Conservation (phyloP, 1,140 invertebrate species). For the Brachionus rubens region DNA sequence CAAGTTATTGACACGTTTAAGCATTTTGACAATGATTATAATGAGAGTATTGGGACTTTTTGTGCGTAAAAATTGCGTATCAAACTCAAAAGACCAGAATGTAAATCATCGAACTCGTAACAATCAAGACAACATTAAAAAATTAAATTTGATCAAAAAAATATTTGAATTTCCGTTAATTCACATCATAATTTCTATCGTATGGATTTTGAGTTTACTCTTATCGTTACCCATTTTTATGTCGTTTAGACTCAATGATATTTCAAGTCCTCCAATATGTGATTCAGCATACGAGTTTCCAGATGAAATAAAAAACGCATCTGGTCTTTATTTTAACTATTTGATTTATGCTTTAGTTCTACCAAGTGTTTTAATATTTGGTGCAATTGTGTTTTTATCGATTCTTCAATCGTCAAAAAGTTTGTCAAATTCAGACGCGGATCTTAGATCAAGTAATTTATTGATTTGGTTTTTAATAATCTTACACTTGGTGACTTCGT, state of each 20-base stretch:
- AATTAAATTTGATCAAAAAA: not conserved
- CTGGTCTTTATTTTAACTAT: conserved; percentile 8
- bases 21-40: not conserved
- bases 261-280: not conserved
- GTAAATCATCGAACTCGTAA: not conserved
- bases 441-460: not conserved
- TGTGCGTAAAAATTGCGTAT: conserved; percentile 1
- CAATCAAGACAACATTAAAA: not conserved
- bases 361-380: not conserved
- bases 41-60: not conserved
- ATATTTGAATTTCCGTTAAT: conserved; percentile 25
- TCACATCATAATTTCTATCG: not conserved
- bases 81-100: not conserved
- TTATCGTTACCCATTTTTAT: not conserved
- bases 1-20: conserved; percentile 22
- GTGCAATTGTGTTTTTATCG: not conserved
- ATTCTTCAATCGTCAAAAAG: not conserved
- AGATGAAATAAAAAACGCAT: not conserved
- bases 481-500: conserved; percentile 5
- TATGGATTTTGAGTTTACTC: conserved; percentile 7
- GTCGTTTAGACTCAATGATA: conserved; percentile 1
- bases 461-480: not conserved
- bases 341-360: conserved; percentile 14
- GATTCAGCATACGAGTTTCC: conserved; percentile 38
- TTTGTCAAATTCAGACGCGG: not conserved